Conservation (phyloP, 2,888 invertebrate genomes). For the Escarpia spicata region DNA sequence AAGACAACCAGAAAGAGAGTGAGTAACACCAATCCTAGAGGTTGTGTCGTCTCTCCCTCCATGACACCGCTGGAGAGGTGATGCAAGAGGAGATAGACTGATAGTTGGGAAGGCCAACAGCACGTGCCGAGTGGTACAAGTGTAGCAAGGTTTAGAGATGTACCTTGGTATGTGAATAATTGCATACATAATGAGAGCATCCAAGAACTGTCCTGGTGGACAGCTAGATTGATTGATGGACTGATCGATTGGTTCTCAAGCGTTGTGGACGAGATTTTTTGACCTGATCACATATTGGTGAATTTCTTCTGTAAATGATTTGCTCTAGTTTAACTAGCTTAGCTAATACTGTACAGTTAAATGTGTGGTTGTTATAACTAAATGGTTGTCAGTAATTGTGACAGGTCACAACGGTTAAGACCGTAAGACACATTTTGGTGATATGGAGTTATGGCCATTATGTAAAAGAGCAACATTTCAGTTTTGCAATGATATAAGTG, state of each 20-base stretch:
- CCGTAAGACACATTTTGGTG: no score
- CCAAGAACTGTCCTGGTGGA: background rate
- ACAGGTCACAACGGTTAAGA: no score
- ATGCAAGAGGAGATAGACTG: background rate
- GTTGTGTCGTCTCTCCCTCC: background rate
- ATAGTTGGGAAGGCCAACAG: background rate
- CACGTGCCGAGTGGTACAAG: background rate
- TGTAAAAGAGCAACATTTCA: no score
- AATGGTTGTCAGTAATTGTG: background rate
- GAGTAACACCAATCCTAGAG: background rate
- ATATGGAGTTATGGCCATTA: no score
- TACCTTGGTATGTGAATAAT: no score
- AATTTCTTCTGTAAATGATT: background rate
- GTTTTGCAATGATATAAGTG: no score
- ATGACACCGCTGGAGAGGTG: background rate
- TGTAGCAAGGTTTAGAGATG: no score
- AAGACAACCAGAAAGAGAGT: constrained; percentile 5
- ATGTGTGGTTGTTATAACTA: background rate
- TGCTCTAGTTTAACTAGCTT: background rate
- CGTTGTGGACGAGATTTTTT: background rate
- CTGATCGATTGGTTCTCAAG: background rate
- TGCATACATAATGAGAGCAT: no score
- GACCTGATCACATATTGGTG: background rate
- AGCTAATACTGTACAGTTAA: background rate
- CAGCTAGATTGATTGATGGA: background rate